A percentile compares a stretch with the other conserved stretches of the same genome.
These are phyloP conservation scores for Enteromius viviparus DNA, from an alignment of 2,797 vertebrate species.

Conservation along the genomic window DNA sequence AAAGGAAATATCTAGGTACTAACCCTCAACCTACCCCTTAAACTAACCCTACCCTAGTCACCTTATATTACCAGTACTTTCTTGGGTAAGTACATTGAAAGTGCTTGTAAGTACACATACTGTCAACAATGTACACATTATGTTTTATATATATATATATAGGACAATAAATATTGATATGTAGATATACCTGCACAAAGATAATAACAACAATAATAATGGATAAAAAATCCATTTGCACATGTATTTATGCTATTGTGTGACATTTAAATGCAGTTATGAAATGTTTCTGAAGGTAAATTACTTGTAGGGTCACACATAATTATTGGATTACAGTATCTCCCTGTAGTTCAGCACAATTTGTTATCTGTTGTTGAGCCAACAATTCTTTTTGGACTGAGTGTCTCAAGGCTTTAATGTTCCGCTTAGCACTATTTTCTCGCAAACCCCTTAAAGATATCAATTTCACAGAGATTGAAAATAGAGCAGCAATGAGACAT, in stretches of 20 bases:
- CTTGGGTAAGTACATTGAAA: too few species aligned
- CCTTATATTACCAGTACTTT: too few species aligned
- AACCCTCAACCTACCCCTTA: too few species aligned
- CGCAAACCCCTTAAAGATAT: conserved; percentile 37
- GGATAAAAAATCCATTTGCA: too few species aligned
- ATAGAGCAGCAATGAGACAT: conserved; percentile 39
- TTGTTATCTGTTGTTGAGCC: conserved; percentile 75
- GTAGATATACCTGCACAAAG: background rate
- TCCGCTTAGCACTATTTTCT: conserved; percentile 34
- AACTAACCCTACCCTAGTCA: too few species aligned
- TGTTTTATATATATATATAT: too few species aligned
- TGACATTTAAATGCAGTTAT: background rate
- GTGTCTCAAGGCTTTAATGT: conserved; percentile 66
- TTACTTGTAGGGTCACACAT: conserved; percentile 76
- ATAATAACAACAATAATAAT: background rate
- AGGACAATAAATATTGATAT: background rate
- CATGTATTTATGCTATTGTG: background rate
- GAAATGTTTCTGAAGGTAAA: conserved; percentile 36
- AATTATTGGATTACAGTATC: conserved; percentile 79
- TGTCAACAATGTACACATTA: too few species aligned
- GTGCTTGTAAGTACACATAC: too few species aligned
- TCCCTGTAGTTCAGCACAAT: conserved; percentile 79
- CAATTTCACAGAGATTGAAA: conserved; percentile 47
- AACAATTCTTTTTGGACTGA: conserved; percentile 80
- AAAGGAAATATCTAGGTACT: too few species aligned